Evolutionary conservation across 1,140 invertebrate genomes (phyloP).

Genomic region (Psix sp.): DNA sequence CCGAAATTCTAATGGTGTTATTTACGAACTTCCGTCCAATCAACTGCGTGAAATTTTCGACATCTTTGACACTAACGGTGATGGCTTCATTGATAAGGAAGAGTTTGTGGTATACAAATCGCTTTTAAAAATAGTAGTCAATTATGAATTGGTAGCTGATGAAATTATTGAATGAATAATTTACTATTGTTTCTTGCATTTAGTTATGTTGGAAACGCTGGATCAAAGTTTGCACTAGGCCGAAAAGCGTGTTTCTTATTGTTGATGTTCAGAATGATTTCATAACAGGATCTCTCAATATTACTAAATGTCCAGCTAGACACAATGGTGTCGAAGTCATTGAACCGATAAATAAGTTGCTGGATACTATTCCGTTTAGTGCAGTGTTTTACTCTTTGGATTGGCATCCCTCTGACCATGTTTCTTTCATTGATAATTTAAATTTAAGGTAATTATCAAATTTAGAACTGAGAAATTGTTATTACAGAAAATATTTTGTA

Average conservation of each 20-base stretch:
- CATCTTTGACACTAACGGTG: conserved; percentile 87
- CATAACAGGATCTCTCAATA: conserved; percentile 94
- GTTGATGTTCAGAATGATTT: conserved; percentile 99
- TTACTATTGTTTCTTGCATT: too few relatives aligned
- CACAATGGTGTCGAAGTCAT: conserved; percentile 93
- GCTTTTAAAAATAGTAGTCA: too few relatives aligned
- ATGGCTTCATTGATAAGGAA: conserved; percentile 88
- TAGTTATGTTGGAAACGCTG: conserved; percentile 86
- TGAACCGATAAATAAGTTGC: conserved; percentile 92
- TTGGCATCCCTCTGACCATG: conserved; percentile 98
- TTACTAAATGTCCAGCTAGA: conserved; percentile 93
- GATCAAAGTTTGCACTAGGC: conserved; percentile 84
- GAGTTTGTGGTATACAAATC: conserved; percentile 87
- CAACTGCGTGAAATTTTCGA: conserved; percentile 86
- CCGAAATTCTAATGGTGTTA: conserved; percentile 89
- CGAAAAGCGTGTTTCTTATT: conserved; percentile 92
- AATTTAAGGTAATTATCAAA: conserved; percentile 69
- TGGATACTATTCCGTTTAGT: conserved; percentile 92
- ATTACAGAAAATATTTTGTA: too few relatives aligned
- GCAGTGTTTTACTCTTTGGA: conserved; percentile 96
- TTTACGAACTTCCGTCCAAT: conserved; percentile 86
- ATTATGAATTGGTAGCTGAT: too few relatives aligned
- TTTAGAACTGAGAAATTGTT: background rate
- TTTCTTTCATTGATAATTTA: conserved; percentile 97
- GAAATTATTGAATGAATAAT: too few relatives aligned